A percentile compares a stretch with the other conserved stretches of the same genome.
phyloP scores from a whole-genome alignment of 2,797 vertebrate genomes.

The Alosa sapidissima region DNA sequence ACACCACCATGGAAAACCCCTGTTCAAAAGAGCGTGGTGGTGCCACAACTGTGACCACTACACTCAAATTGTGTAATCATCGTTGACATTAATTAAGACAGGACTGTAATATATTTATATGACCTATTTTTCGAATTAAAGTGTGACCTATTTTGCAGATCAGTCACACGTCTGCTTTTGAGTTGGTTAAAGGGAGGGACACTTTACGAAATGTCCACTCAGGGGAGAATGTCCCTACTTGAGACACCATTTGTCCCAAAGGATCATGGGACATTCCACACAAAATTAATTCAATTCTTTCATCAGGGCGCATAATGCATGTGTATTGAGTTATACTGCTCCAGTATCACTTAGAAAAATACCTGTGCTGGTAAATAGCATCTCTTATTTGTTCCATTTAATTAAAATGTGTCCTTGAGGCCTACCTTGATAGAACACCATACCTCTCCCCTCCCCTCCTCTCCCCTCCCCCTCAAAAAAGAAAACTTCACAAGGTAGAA shows the following conservation, averaged over 20 bases:
- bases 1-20: not conserved
- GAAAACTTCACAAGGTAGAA: not conserved
- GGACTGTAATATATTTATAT: not conserved
- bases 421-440: not conserved
- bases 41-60: not conserved
- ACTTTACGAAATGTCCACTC: not conserved
- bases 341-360: slow-evolving; percentile 27
- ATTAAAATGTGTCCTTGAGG: slow-evolving; percentile 40
- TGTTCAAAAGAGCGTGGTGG: not conserved
- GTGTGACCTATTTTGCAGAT: slow-evolving; percentile 14
- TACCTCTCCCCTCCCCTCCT: not conserved
- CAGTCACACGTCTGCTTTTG: not conserved
- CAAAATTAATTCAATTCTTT: slow-evolving; percentile 39
- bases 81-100: not conserved
- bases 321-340: slow-evolving; percentile 41
- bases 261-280: slow-evolving; percentile 38
- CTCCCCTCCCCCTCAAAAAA: not conserved
- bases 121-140: not conserved
- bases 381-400: slow-evolving; percentile 41
- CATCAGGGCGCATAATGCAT: slow-evolving; percentile 30
- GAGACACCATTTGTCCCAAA: not conserved
- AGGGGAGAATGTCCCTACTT: not conserved
- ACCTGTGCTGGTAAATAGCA: slow-evolving; percentile 42
- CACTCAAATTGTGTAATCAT: not conserved
- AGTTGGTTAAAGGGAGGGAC: not conserved